phyloP scores from a whole-genome alignment of 2,113 vertebrate genomes.

The Strix uralensis region DNA sequence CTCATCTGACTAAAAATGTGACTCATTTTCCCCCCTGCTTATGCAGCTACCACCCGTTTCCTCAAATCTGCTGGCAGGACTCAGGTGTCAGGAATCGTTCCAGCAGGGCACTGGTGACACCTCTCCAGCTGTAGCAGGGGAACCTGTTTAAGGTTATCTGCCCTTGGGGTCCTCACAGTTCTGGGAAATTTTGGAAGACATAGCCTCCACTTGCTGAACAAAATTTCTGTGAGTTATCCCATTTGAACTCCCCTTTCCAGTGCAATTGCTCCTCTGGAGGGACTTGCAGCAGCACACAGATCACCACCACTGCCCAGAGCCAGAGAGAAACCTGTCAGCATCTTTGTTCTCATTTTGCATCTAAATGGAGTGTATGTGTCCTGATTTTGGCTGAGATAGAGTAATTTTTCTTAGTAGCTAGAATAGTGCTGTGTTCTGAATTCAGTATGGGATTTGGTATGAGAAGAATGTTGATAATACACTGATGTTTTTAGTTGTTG shows the following conservation, averaged over 20 bases:
- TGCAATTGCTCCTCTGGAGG: not conserved
- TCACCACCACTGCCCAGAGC: not conserved
- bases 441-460: too few species aligned
- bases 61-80: not conserved
- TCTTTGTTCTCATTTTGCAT: not conserved
- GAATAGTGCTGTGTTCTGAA: too few species aligned
- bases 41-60: not conserved
- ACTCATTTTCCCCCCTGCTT: not conserved
- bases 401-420: too few species aligned
- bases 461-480: too few species aligned
- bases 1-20: not conserved
- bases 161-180: not conserved
- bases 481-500: too few species aligned
- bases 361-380: not conserved
- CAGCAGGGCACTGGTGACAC: not conserved
- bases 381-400: too few species aligned
- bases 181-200: not conserved
- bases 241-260: not conserved
- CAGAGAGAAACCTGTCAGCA: not conserved
- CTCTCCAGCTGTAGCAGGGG: not conserved
- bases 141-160: not conserved
- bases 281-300: too few species aligned
- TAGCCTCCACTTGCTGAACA: not conserved
- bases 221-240: not conserved
- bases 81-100: not conserved